Conservation (phyloP, 2,113 vertebrate genomes). For the Sander vitreus region DNA sequence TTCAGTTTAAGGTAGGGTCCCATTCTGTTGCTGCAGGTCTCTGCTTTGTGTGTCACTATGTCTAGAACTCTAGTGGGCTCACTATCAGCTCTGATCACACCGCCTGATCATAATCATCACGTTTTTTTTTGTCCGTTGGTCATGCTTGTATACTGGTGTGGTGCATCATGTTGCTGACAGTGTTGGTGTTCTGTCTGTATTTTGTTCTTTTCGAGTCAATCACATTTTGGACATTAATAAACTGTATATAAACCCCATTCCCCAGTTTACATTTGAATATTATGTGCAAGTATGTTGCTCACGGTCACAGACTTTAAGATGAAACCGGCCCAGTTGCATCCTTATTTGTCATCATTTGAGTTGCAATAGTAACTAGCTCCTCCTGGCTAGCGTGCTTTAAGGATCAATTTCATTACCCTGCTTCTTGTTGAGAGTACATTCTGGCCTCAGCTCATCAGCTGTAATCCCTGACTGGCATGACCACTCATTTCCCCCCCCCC, state of each 20-base stretch:
- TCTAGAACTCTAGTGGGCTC: not conserved
- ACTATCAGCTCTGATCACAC: not conserved
- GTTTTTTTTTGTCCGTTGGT: not conserved
- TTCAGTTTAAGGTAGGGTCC: not conserved
- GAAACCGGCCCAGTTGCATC: not conserved
- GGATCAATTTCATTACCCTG: constrained; percentile 65
- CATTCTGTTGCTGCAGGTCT: not conserved
- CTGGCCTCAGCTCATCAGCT: constrained; percentile 60
- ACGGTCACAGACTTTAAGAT: too few species aligned
- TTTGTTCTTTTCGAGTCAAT: not conserved
- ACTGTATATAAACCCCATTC: too few species aligned
- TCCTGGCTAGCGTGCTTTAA: constrained; percentile 9
- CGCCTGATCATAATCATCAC: not conserved
- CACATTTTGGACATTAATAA: too few species aligned
- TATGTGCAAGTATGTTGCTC: too few species aligned
- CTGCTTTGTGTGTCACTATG: not conserved
- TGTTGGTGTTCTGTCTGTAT: not conserved
- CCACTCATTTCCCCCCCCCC: too few species aligned
- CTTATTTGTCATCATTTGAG: not conserved
- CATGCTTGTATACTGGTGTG: not conserved
- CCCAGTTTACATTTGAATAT: not conserved
- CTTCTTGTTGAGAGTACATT: constrained; percentile 63
- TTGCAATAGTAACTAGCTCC: not conserved
- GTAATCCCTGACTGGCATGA: constrained; percentile 67
- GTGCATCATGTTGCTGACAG: not conserved